Conservation (phyloP, 2,888 invertebrate species). For the Orthosia incerta region DNA sequence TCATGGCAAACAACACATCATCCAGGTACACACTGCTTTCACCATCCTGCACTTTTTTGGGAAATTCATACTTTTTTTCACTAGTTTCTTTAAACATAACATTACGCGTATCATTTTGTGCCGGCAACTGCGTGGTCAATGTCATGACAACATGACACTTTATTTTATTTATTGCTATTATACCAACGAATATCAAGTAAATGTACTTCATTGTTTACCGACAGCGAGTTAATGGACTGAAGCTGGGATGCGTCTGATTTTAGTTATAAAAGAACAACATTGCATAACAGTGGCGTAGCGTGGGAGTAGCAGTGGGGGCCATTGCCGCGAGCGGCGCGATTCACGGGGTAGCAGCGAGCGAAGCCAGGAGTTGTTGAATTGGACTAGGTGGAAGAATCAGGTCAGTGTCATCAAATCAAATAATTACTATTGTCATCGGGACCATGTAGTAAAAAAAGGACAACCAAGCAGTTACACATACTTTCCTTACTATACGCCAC, state of each 20-base stretch:
- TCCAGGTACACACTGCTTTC: conserved; percentile 81
- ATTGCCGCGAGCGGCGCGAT: no score
- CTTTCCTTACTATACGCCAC: no score
- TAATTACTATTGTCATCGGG: no score
- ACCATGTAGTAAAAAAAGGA: no score
- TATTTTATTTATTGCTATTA: conserved; percentile 54
- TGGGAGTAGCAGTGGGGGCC: no score
- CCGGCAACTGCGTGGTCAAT: conserved; percentile 32
- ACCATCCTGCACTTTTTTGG: conserved; percentile 63
- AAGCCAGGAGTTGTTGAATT: no score
- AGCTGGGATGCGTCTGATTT: conserved; percentile 62
- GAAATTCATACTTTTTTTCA: conserved; percentile 58
- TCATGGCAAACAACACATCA: conserved; percentile 82
- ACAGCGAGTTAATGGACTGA: conserved; percentile 69
- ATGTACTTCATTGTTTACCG: conserved; percentile 73
- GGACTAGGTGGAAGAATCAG: no score
- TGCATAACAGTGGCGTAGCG: conserved; percentile 67
- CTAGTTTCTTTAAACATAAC: conserved; percentile 39
- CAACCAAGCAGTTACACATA: no score
- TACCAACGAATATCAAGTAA: conserved; percentile 53
- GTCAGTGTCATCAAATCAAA: no score
- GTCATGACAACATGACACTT: conserved; percentile 68
- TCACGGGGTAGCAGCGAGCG: no score
- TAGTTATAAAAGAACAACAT: conserved; percentile 75
- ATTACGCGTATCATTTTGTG: conserved; percentile 54